These are phyloP conservation scores for Myripristis jacobus DNA, from an alignment of 2,797 vertebrate species.

Conservation along the genomic window DNA sequence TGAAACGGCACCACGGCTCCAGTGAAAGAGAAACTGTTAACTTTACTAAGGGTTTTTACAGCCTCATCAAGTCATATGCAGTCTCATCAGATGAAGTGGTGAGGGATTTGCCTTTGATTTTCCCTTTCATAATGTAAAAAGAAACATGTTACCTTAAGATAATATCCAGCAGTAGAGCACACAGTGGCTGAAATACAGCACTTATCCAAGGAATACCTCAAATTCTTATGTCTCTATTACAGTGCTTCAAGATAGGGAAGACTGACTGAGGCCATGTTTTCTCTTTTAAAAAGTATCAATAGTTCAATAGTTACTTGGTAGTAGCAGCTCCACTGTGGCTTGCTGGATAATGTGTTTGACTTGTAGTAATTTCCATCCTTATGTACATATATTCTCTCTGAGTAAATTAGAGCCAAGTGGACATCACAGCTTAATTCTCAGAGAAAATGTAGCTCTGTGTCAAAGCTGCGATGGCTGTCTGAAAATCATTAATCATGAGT, in stretches of 20 bases:
- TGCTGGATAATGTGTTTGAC: neutral
- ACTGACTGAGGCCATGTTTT: neutral
- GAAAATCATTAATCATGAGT: neutral
- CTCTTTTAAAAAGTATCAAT: neutral
- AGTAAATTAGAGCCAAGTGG: neutral
- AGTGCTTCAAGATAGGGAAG: neutral
- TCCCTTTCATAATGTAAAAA: neutral
- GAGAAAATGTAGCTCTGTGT: neutral
- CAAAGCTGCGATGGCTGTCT: neutral
- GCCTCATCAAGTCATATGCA: neutral
- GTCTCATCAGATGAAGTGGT: neutral
- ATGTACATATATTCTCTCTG: neutral
- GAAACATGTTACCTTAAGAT: neutral
- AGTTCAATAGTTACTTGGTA: too few species aligned
- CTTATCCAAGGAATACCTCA: neutral
- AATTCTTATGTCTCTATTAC: neutral
- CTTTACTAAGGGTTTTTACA: slow-evolving; percentile 5
- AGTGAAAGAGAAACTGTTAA: neutral
- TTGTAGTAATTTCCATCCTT: neutral
- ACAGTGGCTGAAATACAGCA: neutral
- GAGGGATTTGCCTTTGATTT: neutral
- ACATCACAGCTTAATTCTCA: too few species aligned
- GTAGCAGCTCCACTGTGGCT: neutral
- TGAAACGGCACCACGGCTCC: neutral
- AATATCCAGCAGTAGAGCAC: neutral